phyloP scores from a whole-genome alignment of 2,888 invertebrate species.

The Euzetes globulus region DNA sequence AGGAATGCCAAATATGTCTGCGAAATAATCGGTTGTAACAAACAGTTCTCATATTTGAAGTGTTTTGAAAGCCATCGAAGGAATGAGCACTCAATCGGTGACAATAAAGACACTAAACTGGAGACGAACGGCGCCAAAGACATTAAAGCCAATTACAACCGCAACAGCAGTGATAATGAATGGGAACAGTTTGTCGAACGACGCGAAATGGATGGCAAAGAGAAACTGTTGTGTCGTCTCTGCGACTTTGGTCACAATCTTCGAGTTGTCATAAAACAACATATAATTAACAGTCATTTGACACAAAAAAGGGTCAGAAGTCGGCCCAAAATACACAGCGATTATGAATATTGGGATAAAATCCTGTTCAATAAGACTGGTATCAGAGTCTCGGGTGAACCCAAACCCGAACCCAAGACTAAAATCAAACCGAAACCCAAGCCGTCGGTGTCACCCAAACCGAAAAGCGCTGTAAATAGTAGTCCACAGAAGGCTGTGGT shows the following conservation, averaged over 20 bases:
- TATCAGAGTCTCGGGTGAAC: neutral
- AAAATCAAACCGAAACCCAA: neutral
- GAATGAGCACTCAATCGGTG: neutral
- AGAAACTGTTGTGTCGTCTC: neutral
- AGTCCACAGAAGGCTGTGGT: neutral
- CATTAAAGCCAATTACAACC: no score
- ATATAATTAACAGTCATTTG: conserved; percentile 25
- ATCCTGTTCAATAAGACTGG: neutral
- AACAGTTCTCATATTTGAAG: conserved; percentile 18
- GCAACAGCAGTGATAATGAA: neutral
- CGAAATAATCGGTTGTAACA: neutral
- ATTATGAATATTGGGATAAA: conserved; percentile 23
- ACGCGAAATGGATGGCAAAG: neutral
- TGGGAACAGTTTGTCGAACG: neutral
- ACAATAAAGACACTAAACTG: neutral
- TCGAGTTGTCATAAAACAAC: neutral
- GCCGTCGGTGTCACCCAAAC: neutral
- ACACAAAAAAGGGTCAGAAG: conserved; percentile 13
- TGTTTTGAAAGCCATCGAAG: conserved; percentile 2
- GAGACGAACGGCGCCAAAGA: neutral
- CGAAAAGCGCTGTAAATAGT: neutral
- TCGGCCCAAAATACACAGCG: conserved; percentile 9
- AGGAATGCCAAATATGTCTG: neutral
- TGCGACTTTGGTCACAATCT: neutral
- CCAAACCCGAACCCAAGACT: neutral